Evolutionary conservation across 2,113 vertebrate species (phyloP), one percentile per base, ranked within the genome.

Genomic region (Pithys albifrons): DNA sequence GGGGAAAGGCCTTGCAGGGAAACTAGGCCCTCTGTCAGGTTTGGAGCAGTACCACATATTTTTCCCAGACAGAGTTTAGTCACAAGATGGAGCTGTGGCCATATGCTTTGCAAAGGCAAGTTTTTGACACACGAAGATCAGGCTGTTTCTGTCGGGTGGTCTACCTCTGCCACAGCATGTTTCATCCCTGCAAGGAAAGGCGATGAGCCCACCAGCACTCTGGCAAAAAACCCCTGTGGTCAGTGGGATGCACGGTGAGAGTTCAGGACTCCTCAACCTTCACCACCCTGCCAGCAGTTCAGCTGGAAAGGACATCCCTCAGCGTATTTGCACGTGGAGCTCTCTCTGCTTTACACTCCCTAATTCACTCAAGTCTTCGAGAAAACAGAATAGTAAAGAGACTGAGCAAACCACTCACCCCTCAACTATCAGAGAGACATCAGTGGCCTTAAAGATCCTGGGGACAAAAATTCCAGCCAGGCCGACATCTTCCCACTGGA

Each of bases 11-110:
- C 23, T 43, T 28, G 48, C 27, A 2, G 24, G 37, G 39, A 67
- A 90, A 57, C 29, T 13, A 67, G 27, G 23, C 25, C 27, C 9
- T 54, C 33, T 22, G 1, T 25, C 37, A 13, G 24, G 48, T 61
- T 4, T 79, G 57, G 4, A 31, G 37, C 33, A 48, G 33, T 2
- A 2, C 33, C 2, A 3, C 28, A 4, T 2, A 1, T 33, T 67
- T 85, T 67, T 41, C 28, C 51, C 46, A 28, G 48, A 41, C 58
- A 20, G 29, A 46, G 57, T 51, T 51, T 27, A 35, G 75, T 88
- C 94, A 87, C 76, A 78, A 93, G 89, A 55, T 91, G 89, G 89
- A 87, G 88, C 94, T 94, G 58, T 72, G 41, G 52, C 62, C 52
- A 33, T 2, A 3, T 33, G 7, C 54, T 74, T 87, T 45, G 57